Evolutionary conservation across 2,888 invertebrate species (phyloP), one percentile per base, ranked within the genome.

Genomic region (Drosophila subsilvestris): DNA sequence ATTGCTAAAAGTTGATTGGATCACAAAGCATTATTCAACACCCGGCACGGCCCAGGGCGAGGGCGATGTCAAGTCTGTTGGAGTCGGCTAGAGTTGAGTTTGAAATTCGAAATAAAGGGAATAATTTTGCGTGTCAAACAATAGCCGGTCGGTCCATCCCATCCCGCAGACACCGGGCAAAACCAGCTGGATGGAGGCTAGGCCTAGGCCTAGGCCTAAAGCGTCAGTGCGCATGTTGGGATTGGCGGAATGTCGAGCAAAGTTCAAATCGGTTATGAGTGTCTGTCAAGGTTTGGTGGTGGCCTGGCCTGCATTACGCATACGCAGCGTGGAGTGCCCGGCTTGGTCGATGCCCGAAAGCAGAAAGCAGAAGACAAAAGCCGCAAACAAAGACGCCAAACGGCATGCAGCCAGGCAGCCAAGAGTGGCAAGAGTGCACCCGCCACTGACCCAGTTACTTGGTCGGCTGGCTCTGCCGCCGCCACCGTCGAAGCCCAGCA

Each of bases 11-110:
- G 75, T 87, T 87, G 75, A 87, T 87, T 87, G 86, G 80, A 80
- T 89, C 83, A 87, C 88, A 87, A 87, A 88, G 88, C 80, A 78
- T 83, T 88, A 89, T 88, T 89, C 84, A 86, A 78, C 89, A 73
- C 77, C 53, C 69, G 65, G 66, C 70, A 61, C 54, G 62, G 73
- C 67, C 79, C 67, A 77, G 49, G 45, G 50, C 42, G 54, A 20
- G 67, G 74, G 54, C 84, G 76, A 77, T 79, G 77, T 75, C 81
- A 70, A 70, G 84, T 75, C 63, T 51, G 61, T 48, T 70, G 59
- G 67, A 85, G 78, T 75, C 68, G 65, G 68, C 66, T 67, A 76
- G 78, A 79, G 78, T 49, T 65, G 37, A 70, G 51, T 57, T 9
- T 8, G 42, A n/a, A n/a, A n/a, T 7, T 37, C 18, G 27, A 48